Conservation (phyloP, 2,888 invertebrate genomes). For the Tribolium freemani region DNA sequence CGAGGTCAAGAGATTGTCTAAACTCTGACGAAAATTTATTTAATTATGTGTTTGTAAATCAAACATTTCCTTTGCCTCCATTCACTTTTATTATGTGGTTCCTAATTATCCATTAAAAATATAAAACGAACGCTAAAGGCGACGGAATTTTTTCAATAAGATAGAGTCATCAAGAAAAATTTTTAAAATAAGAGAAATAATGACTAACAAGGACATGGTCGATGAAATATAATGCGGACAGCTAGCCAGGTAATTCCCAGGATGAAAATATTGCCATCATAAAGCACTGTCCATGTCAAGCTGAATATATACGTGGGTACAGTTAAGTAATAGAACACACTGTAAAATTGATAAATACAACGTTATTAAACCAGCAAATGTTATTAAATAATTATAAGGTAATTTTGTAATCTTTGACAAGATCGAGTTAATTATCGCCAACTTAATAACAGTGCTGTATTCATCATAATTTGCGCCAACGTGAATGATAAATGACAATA, state of each 20-base stretch:
- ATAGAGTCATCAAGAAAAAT: conserved; percentile 18
- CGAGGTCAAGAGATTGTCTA: conserved; percentile 22
- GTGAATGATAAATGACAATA: conserved; percentile 34
- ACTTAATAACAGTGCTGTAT: conserved; percentile 26
- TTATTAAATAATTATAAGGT: conserved; percentile 38
- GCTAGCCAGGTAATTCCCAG: conserved; percentile 10
- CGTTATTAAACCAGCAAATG: conserved; percentile 18
- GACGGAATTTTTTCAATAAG: conserved; percentile 12
- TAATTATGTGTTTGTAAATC: neutral
- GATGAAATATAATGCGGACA: conserved; percentile 22
- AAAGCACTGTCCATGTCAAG: conserved; percentile 32
- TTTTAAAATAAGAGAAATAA: neutral
- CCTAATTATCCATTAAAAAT: conserved; percentile 2
- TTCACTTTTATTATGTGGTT: conserved; percentile 11
- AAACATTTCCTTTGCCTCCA: conserved; percentile 5
- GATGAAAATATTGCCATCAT: conserved; percentile 33
- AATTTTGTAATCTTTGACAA: conserved; percentile 38
- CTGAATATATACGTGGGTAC: conserved; percentile 3
- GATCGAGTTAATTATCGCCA: conserved; percentile 33
- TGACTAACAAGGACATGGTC: neutral
- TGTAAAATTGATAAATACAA: conserved; percentile 35
- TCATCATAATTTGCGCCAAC: conserved; percentile 33
- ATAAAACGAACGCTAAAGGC: conserved; percentile 5
- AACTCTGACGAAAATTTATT: neutral
- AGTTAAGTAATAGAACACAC: conserved; percentile 8